phyloP scores from a whole-genome alignment of 2,797 vertebrate genomes.

The Pseudochaenichthys georgianus region DNA sequence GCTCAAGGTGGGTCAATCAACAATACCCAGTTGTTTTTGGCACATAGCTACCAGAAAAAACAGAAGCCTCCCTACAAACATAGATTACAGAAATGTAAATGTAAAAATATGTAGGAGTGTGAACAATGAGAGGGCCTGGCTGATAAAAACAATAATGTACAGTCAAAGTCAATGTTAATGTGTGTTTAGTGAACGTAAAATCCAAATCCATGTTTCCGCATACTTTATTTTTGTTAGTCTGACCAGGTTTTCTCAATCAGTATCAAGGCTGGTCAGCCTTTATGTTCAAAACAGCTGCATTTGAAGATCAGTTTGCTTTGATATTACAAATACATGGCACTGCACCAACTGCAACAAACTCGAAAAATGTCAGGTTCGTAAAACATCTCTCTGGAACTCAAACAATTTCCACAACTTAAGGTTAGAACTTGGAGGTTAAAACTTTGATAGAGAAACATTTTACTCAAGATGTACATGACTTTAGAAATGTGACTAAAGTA shows the following conservation, averaged over 20 bases:
- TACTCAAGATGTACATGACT: background rate
- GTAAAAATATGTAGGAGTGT: background rate
- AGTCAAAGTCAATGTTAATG: background rate
- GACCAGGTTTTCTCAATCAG: conserved; percentile 1
- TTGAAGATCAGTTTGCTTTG: background rate
- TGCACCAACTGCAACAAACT: background rate
- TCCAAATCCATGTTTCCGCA: background rate
- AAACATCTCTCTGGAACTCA: background rate
- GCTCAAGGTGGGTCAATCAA: conserved; percentile 78
- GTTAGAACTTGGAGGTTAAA: background rate
- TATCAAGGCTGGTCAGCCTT: background rate
- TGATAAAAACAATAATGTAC: background rate
- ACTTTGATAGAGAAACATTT: background rate
- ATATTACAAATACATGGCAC: background rate
- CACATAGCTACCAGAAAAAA: conserved; percentile 1
- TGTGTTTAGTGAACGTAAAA: background rate
- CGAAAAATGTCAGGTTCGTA: background rate
- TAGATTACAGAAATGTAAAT: background rate
- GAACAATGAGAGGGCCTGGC: background rate
- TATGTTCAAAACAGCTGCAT: background rate
- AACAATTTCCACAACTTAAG: background rate
- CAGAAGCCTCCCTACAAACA: background rate
- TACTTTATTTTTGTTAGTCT: background rate
- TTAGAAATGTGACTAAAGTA: background rate
- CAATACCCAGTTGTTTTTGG: background rate